A percentile compares a stretch with the other conserved stretches of the same genome.
Conservation (phyloP, 2,113 vertebrate species). For the Acanthisitta chloris region DNA sequence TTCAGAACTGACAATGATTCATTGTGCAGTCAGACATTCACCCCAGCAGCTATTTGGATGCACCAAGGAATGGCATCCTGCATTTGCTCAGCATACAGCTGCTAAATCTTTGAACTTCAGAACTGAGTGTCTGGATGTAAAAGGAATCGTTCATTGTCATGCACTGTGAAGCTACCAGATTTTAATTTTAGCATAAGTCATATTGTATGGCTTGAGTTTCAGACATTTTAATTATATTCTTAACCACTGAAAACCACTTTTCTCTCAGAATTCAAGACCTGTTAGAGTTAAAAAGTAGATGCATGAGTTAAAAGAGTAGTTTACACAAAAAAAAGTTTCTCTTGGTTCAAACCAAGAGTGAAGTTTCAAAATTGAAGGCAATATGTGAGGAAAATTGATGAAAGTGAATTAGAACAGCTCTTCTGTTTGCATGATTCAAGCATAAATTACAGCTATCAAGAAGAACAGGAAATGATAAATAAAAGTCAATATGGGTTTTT, state of each 20-base stretch:
- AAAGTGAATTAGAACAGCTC: not conserved
- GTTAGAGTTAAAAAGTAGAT: not conserved
- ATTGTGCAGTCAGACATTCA: constrained; percentile 4
- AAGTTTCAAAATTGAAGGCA: not conserved
- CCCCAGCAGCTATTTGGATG: constrained; percentile 10
- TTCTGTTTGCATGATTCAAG: not conserved
- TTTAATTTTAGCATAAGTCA: not conserved
- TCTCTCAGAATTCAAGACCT: not conserved
- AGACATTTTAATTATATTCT: not conserved
- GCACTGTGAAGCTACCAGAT: not conserved
- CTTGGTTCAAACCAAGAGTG: not conserved
- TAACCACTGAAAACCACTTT: not conserved
- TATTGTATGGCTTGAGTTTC: not conserved
- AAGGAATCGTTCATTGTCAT: not conserved
- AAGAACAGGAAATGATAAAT: not conserved
- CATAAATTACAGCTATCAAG: not conserved
- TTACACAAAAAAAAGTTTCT: not conserved
- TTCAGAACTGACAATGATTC: constrained; percentile 26
- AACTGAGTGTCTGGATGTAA: not conserved
- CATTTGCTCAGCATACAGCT: not conserved
- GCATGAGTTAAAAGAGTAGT: not conserved
- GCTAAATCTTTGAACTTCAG: not conserved
- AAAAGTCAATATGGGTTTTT: not conserved
- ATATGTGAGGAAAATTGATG: not conserved
- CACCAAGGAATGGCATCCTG: not conserved